Base-by-base conservation (phyloP, 2,888 invertebrate species). In the Leptura quadrifasciata region DNA sequence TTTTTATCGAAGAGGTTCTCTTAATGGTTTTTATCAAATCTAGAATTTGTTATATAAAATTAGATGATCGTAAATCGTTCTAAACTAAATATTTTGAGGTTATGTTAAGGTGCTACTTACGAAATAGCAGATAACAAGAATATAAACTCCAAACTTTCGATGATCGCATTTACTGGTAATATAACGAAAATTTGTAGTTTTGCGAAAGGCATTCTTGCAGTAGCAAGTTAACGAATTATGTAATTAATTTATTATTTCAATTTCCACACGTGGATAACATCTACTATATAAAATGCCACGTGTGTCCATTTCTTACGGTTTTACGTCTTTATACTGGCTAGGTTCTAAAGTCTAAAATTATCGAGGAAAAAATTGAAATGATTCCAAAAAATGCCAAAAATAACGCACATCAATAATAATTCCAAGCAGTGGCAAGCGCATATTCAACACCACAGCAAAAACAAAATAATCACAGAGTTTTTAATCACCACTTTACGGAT, bases 281-380 rank as follows among this genome's bases (percentile, higher is more conserved):
- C 15, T 12, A 39, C 1, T 39, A 39, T 10, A 2, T 39, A 12
- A 39, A 39, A 15, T 12, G 8, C 12, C 31, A 31, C n/a, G 4
- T 64, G 64, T 21, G 47, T n/a, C 4, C 1, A 61, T 47, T 39
- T 17, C 3, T 24, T 35, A 3, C 61, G 18, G 47, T 52, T 17
- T 61, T 71, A 31, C 18, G 61, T 12, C 18, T 52, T 71, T 71
- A 71, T 20, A 61, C 39, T 60, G 21, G 20, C 6, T 15, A 61
- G 69, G 69, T n/a, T 21, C 6, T 31, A 69, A 55, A 61, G 58
- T 63, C 75, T 75, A 78, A 78, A 70, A 65, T 73, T 78, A 78
- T 70, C 31, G n/a, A 35, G 39, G 60, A 55, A 72, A 68, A 76
- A 71, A 76, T 74, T 76, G 74, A 74, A 47, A 63, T 61, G 35